Evolutionary conservation across 2,888 invertebrate genomes (phyloP).

Genomic region (Fabriciana adippe): DNA sequence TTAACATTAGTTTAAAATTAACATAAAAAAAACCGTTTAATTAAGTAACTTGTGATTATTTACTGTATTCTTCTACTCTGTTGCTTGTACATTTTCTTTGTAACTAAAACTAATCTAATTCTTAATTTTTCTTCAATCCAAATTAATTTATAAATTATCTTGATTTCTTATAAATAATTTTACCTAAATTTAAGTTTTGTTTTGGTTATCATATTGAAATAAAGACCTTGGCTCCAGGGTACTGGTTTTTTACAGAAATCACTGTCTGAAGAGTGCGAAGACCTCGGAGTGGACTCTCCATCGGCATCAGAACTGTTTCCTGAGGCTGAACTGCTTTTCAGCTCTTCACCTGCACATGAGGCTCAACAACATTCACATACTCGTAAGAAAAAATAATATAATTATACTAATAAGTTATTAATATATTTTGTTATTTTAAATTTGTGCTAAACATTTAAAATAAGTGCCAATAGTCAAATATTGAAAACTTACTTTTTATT

Average conservation of each 20-base stretch:
- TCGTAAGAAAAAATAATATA: slow-evolving; percentile 52
- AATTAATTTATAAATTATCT: slow-evolving; percentile 1
- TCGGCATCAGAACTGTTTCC: slow-evolving; percentile 91
- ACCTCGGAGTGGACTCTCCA: slow-evolving; percentile 89
- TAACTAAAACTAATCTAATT: not conserved
- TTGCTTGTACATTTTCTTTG: too few relatives aligned
- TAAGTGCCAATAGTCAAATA: too few relatives aligned
- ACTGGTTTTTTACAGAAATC: slow-evolving; percentile 82
- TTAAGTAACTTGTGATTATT: too few relatives aligned
- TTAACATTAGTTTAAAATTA: too few relatives aligned
- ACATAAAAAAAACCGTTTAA: too few relatives aligned
- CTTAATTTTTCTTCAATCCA: not conserved
- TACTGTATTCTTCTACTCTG: too few relatives aligned
- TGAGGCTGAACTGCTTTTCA: slow-evolving; percentile 88
- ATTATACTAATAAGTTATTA: too few relatives aligned
- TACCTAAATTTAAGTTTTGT: not conserved
- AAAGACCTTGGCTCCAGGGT: slow-evolving; percentile 27
- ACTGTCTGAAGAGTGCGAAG: slow-evolving; percentile 89
- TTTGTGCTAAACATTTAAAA: too few relatives aligned
- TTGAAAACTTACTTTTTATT: too few relatives aligned
- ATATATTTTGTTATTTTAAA: too few relatives aligned
- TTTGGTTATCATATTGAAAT: slow-evolving; percentile 23
- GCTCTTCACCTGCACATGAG: slow-evolving; percentile 87
- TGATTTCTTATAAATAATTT: not conserved
- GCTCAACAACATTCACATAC: slow-evolving; percentile 56